phyloP scores from a whole-genome alignment of 2,888 invertebrate species.

The Muscina levida region DNA sequence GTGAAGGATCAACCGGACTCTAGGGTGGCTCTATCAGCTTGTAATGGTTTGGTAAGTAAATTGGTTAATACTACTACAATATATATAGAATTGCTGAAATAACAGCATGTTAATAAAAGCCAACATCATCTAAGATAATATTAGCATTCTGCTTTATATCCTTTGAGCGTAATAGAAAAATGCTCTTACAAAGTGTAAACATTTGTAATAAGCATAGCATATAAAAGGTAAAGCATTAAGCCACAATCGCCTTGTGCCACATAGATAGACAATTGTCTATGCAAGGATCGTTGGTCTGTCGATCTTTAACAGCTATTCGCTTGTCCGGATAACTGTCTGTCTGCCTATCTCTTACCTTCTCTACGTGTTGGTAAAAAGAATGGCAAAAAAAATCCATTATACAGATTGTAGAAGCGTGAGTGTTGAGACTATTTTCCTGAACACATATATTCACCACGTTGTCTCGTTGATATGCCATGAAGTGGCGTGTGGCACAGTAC shows the following conservation, averaged over 20 bases:
- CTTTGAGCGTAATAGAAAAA: too few relatives aligned
- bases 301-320: too few relatives aligned
- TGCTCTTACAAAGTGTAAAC: slow-evolving; percentile 34
- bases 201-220: background rate
- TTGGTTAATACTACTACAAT: slow-evolving; percentile 1
- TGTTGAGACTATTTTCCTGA: slow-evolving; percentile 47
- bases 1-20: slow-evolving; percentile 86
- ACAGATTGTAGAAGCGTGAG: slow-evolving; percentile 50
- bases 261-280: slow-evolving; percentile 31
- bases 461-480: background rate
- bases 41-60: slow-evolving; percentile 89
- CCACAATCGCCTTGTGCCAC: slow-evolving; percentile 16
- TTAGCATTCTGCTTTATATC: background rate
- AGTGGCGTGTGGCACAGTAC: background rate
- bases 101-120: background rate
- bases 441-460: slow-evolving; percentile 25
- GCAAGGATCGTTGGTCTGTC: slow-evolving; percentile 19
- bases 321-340: slow-evolving; percentile 27
- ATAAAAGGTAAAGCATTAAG: background rate
- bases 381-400: slow-evolving; percentile 47
- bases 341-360: slow-evolving; percentile 33
- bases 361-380: slow-evolving; percentile 23
- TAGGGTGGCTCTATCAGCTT: slow-evolving; percentile 89
- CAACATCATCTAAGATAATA: too few relatives aligned
- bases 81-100: slow-evolving; percentile 13